phyloP scores from a whole-genome alignment of 2,888 invertebrate genomes.

The Platycheirus albimanus region DNA sequence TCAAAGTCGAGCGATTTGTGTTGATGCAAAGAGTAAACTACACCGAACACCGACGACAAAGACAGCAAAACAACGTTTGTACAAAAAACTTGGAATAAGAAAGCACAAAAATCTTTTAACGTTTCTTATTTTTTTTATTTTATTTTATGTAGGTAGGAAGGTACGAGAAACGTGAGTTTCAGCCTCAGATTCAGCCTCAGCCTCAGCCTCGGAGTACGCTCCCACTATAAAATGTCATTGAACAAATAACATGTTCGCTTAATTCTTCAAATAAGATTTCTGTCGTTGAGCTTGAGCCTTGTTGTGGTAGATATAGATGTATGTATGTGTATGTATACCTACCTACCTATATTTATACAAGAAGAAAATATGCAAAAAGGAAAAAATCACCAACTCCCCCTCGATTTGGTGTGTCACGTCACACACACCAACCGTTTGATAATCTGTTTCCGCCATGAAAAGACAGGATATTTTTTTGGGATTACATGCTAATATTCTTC shows the following conservation, averaged over 20 bases:
- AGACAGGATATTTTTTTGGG: constrained; percentile 46
- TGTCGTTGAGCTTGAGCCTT: neutral
- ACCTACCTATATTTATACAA: neutral
- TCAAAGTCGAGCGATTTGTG: too few relatives aligned
- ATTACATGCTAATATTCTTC: constrained; percentile 50
- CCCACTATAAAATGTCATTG: neutral
- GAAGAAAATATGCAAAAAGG: constrained; percentile 15
- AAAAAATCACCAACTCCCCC: constrained; percentile 36
- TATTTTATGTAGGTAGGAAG: too few relatives aligned
- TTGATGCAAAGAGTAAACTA: too few relatives aligned
- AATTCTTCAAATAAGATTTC: constrained; percentile 35
- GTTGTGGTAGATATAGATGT: neutral
- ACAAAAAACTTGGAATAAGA: too few relatives aligned
- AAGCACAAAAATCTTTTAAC: too few relatives aligned
- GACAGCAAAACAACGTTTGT: too few relatives aligned
- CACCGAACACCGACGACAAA: too few relatives aligned
- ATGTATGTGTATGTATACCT: too few relatives aligned
- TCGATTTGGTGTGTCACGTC: constrained; percentile 46
- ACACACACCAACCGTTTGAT: constrained; percentile 53
- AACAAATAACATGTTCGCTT: constrained; percentile 2
- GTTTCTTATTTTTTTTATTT: too few relatives aligned
- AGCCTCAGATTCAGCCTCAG: too few relatives aligned
- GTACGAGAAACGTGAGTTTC: too few relatives aligned
- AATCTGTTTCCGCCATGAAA: constrained; percentile 50
- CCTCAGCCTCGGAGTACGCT: too few relatives aligned